Percentiles rank a stretch among this genome's conserved stretches.
These are phyloP conservation scores for Odontesthes bonariensis DNA, from an alignment of 2,113 vertebrate genomes.

Conservation along the genomic window DNA sequence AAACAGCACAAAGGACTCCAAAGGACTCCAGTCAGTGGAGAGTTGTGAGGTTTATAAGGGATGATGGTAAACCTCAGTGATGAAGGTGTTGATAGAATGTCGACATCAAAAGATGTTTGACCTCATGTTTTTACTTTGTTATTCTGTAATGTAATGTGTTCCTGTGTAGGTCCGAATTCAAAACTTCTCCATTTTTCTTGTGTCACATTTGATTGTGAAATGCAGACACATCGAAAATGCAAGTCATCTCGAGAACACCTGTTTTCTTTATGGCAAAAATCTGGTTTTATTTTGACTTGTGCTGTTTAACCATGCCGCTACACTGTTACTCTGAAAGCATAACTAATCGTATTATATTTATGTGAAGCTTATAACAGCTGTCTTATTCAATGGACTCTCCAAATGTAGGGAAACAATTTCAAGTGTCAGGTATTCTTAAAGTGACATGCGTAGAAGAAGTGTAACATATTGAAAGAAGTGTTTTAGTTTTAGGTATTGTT, in stretches of 20 bases:
- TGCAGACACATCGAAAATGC: neutral
- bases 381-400: neutral
- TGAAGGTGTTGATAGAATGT: constrained; percentile 3
- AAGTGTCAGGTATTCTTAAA: neutral
- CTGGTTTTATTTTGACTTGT: too few species aligned
- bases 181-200: neutral
- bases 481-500: constrained; percentile 8
- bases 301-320: neutral
- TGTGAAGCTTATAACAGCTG: neutral
- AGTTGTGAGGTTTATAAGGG: neutral
- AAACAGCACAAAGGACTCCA: neutral
- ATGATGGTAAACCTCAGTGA: neutral
- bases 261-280: neutral
- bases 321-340: neutral
- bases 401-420: neutral
- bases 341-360: neutral
- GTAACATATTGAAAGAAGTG: neutral
- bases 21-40: constrained; percentile 9
- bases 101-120: constrained; percentile 19
- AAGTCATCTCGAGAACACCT: neutral
- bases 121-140: constrained; percentile 15
- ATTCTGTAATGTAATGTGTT: constrained; percentile 14
- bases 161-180: neutral
- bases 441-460: constrained; percentile 2
- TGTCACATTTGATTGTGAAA: constrained; percentile 26